Evolutionary conservation across 2,888 invertebrate genomes (phyloP).

Genomic region (Megaustenia siamemsis): DNA sequence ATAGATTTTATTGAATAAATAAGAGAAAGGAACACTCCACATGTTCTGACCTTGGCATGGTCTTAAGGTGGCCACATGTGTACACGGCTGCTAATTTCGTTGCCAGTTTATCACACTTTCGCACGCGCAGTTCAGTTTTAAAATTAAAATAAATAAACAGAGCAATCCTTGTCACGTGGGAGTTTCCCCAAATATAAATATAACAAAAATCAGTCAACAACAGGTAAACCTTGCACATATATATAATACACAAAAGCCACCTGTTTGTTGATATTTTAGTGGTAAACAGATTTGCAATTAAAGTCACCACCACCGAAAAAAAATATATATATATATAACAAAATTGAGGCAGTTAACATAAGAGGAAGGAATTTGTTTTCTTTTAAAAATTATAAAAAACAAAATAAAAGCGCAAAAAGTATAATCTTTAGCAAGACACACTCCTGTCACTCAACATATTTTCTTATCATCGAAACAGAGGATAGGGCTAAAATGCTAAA

Average conservation of each 20-base stretch:
- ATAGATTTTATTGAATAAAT: constrained; percentile 43
- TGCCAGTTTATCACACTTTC: constrained; percentile 35
- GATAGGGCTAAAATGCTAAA: neutral
- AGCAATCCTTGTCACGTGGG: neutral
- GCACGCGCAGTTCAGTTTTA: neutral
- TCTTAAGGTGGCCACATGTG: neutral
- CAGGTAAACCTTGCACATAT: constrained; percentile 40
- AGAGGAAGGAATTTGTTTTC: neutral
- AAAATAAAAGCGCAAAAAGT: neutral
- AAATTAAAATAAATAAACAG: neutral
- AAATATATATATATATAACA: neutral
- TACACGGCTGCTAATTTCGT: neutral
- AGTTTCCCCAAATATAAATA: constrained; percentile 23
- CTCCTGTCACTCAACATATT: neutral
- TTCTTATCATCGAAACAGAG: neutral
- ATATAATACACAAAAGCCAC: constrained; percentile 17
- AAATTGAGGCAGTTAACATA: neutral
- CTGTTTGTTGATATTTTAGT: constrained; percentile 7
- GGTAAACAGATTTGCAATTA: constrained; percentile 38
- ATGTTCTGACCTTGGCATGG: neutral
- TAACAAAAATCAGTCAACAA: constrained; percentile 26
- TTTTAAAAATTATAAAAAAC: neutral
- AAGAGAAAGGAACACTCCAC: constrained; percentile 36
- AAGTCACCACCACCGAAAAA: constrained; percentile 7
- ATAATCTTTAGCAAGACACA: neutral